Evolutionary conservation across 2,797 vertebrate species (phyloP), one percentile per base, ranked within the genome.

Genomic region (Geotrypetes seraphini): DNA sequence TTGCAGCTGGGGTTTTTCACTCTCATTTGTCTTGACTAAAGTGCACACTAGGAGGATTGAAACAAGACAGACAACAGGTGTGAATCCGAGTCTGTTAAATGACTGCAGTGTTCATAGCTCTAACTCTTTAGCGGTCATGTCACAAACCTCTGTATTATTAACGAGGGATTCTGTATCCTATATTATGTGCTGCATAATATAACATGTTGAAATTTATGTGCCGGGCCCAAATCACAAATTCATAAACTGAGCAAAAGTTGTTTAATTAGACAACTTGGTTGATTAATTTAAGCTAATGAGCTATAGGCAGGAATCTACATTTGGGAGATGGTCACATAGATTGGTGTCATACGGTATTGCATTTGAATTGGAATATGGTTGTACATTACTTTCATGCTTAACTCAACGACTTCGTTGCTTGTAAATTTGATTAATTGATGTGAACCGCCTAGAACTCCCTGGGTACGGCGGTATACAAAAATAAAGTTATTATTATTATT

Each of bases 21-120:
- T 57, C 56, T 57, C 56, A 31, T 54, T 46, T 57, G 57, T 36
- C 26, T 25, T 56, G 57, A 47, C 23, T 47, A 36, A 52, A 51
- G 26, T 26, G 57, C 50, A 12, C 27, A 29, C 53, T 35, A 47
- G 34, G 33, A 36, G 33, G 6, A 25, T 46, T 51, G 39, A 66
- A 64, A 25, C n/a, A 35, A 33, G 34, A 47, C 32, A 37, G 16
- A 31, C 57, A 66, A 37, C 36, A 61, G 47, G 35, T 61, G 28
- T 29, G 37, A 42, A 21, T 42, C 36, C 55, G 38, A 55, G 30
- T 22, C n/a, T 61, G 27, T 27, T 50, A 28, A 50, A 19, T 57
- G 22, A 42, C 31, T 24, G 10, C 15, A 30, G 10, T 31, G 10
- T 39, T 9, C 12, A 28, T 2, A 14, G 12, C 35, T 43, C 15